A percentile compares a stretch with the other conserved stretches of the same genome.
These are phyloP conservation scores for Eucidaris tribuloides DNA, from an alignment of 35 echinoderm and acorn worm species.

Conservation along the genomic window DNA sequence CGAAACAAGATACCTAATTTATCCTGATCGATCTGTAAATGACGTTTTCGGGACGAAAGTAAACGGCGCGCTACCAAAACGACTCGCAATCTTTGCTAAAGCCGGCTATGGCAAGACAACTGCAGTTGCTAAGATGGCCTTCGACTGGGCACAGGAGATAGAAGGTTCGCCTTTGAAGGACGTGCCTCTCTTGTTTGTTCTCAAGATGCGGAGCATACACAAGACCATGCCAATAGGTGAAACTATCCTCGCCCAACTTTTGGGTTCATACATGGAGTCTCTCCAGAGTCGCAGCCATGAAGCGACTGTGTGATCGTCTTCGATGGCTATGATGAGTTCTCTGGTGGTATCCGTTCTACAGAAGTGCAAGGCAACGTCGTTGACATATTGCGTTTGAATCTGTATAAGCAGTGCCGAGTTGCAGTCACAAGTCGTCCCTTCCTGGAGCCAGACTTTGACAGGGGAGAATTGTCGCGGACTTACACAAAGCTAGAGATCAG, in stretches of 20 bases:
- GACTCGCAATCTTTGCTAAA: background rate
- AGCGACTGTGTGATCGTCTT: background rate
- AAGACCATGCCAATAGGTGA: background rate
- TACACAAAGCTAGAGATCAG: background rate
- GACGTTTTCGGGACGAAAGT: background rate
- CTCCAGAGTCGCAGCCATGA: background rate
- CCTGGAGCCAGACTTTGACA: background rate
- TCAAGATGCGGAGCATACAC: background rate
- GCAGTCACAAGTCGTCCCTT: background rate
- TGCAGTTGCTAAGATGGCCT: background rate
- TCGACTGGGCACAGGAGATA: background rate
- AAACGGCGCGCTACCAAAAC: background rate
- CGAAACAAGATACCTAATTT: background rate
- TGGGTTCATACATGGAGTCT: background rate
- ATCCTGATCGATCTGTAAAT: background rate
- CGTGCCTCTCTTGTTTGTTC: background rate
- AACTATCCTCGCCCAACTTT: background rate
- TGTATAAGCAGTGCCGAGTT: background rate
- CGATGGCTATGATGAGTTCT: conserved; percentile 11
- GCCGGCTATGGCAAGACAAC: conserved; percentile 4
- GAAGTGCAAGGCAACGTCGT: background rate
- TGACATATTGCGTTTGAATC: background rate
- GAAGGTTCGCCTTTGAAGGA: conserved; percentile 1
- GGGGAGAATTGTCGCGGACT: background rate
- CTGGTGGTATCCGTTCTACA: background rate